Base-by-base conservation (phyloP, 92 coral and sea anemone genomes). In the Bergia sp. region DNA sequence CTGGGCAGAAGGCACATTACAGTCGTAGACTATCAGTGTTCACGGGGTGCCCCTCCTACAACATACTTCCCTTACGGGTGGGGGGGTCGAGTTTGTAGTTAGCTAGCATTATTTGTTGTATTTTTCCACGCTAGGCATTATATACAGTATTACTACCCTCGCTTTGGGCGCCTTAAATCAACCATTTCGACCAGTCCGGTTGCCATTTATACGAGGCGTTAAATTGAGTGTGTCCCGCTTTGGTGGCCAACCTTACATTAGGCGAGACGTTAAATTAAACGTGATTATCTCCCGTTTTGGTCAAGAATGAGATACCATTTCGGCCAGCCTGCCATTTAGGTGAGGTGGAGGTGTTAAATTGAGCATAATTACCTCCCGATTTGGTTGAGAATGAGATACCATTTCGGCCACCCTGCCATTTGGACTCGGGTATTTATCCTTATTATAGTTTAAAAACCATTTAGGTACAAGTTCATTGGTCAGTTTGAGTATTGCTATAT, bases 1-100 rank as follows among this genome's bases (percentile, higher is more conserved):
- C 85, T 20, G 89, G 89, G 15, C 89, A 86, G 20, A 75, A 49
- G 85, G 66, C 83, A 36, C 9, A 13, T 47, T 86, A 86, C 58
- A 7, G n/a, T 8, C 71, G 77, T 12, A 84, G 44, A 53, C 50
- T 23, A 43, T 64, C 88, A 21, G 39, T 67, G 36, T 16, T 67
- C 10, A 37, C 36, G 36, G 36, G 73, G 73, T 23, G 73, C 29
- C 73, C 73, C 23, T 37, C 37, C 8, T 67, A 18, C 36, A 67
- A 67, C 73, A 67, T 67, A 37, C 73, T 67, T 16, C 37, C 73
- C 36, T 67, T 67, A n/a, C 73, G 73, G 73, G 7, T 67, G 36
- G 73, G 18, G 29, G 29, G 29, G 29, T 29, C 29, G 29, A 29
- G 29, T 29, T 29, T 29, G 29, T 29, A 29, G 29, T 0, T 29